Conservation (phyloP, 2,113 vertebrate genomes). For the Phyllopteryx taeniolatus region DNA sequence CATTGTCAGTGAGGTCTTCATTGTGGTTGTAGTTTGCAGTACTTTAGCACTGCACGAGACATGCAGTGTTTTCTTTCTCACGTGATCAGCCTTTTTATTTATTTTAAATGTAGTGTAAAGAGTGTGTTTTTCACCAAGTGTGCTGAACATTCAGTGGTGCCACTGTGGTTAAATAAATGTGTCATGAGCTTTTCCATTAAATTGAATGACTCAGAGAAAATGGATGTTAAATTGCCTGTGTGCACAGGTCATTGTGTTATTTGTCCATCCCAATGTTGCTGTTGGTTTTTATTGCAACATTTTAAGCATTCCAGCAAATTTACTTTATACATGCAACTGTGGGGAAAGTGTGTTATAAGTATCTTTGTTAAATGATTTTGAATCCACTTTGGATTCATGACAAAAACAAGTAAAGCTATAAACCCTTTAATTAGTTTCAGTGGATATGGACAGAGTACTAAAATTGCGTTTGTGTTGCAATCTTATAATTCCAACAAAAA, state of each 20-base stretch:
- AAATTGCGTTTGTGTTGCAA: background rate
- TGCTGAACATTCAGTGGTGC: background rate
- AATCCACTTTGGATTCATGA: background rate
- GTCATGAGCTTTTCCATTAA: background rate
- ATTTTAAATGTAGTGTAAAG: background rate
- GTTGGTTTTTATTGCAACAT: conserved; percentile 50
- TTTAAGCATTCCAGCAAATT: conserved; percentile 17
- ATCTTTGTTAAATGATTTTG: background rate
- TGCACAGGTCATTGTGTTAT: conserved; percentile 38
- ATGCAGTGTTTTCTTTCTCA: background rate
- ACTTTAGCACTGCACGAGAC: background rate
- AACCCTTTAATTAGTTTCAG: background rate
- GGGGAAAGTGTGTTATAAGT: background rate
- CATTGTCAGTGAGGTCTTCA: background rate
- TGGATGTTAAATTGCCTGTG: conserved; percentile 11
- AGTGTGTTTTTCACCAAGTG: background rate
- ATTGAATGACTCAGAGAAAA: conserved; percentile 32
- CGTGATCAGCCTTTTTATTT: background rate
- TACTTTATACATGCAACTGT: background rate
- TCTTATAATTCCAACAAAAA: conserved; percentile 5
- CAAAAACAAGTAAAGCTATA: background rate
- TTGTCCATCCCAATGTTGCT: conserved; percentile 56
- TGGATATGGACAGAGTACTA: background rate
- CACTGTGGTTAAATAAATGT: background rate
- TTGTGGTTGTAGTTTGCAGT: background rate